These are phyloP conservation scores for Vulpes ferrilata DNA, from an alignment of 2,113 vertebrate species.

Conservation along the genomic window DNA sequence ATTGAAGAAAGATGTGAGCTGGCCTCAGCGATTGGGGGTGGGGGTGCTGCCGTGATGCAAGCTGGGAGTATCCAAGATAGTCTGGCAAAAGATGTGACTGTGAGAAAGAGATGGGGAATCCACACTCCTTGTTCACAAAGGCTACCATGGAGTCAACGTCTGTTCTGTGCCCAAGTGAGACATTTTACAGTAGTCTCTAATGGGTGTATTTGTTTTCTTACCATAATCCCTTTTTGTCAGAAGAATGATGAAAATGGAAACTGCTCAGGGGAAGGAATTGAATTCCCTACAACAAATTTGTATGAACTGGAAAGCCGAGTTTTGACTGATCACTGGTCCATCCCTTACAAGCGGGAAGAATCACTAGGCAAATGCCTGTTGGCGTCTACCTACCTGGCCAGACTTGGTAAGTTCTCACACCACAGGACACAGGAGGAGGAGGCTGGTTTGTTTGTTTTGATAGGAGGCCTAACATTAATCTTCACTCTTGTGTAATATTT, in stretches of 20 bases:
- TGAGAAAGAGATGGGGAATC: constrained; percentile 30
- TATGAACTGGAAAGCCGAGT: constrained; percentile 99
- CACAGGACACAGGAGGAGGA: neutral
- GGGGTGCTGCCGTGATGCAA: neutral
- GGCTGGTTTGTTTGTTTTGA: neutral
- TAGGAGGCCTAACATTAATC: neutral
- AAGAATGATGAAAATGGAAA: constrained; percentile 99
- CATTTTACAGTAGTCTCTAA: constrained; percentile 25
- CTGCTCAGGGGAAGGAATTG: constrained; percentile 96
- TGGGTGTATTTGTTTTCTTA: neutral
- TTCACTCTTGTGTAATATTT: neutral
- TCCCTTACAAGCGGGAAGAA: constrained; percentile 98
- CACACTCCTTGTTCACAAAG: neutral
- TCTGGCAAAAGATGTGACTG: constrained; percentile 17
- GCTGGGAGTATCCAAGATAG: neutral
- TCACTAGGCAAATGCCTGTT: constrained; percentile 98
- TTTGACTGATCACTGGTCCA: constrained; percentile 99
- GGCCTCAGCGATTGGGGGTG: neutral
- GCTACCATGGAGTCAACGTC: neutral
- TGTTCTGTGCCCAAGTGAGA: neutral
- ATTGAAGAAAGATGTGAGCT: neutral
- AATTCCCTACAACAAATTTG: constrained; percentile 98
- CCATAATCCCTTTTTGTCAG: constrained; percentile 84
- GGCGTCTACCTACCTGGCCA: constrained; percentile 96
- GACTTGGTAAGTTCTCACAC: constrained; percentile 91